Base-by-base conservation (phyloP, 2,113 vertebrate genomes). In the Centropristis striata region DNA sequence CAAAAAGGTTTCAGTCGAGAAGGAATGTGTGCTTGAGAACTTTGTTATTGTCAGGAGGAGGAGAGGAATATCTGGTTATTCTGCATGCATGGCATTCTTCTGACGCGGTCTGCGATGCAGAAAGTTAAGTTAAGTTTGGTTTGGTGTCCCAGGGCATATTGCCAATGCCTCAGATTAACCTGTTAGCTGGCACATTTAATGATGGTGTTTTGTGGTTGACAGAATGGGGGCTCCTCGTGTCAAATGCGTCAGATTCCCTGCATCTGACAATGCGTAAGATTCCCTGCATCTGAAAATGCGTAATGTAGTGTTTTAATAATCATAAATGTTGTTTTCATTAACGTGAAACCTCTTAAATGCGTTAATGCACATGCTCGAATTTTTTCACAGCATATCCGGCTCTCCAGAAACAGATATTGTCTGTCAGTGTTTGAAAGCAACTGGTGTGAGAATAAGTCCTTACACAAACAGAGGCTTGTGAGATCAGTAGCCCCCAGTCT, bases 401-500 rank as follows among this genome's bases (percentile, higher is more conserved):
- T 57, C 32, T 42, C 54, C 64, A 84, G 47, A 64, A 68, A 71
- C 44, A 77, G 47, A 87, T 80, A 20, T 67, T 28, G 36, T 42
- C 32, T 65, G 65, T 27, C 64, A 4, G 65, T 86, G 32, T 83
- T 73, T 61, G 47, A 65, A 78, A 75, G 69, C 67, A 75, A 63
- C 58, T 75, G 54, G 76, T 81, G 67, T 83, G 71, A 77, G 73
- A 72, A 51, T 77, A 71, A 71, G 60, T 73, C 51, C 75, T 64
- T 82, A 37, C 74, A 88, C 79, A 88, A 88, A 92, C 78, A 90
- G 88, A 86, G 80, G 81, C 69, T 76, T 89, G 92, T 93, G 91
- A 85, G 86, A 88, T 88, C 82, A 81, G 82, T 92, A 92, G 91
- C 85, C 82, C 91, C 78, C 87, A 85, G 92, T 94, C 91, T 94